Base-by-base conservation (phyloP, 2,113 vertebrate species). In the Cygnus atratus region DNA sequence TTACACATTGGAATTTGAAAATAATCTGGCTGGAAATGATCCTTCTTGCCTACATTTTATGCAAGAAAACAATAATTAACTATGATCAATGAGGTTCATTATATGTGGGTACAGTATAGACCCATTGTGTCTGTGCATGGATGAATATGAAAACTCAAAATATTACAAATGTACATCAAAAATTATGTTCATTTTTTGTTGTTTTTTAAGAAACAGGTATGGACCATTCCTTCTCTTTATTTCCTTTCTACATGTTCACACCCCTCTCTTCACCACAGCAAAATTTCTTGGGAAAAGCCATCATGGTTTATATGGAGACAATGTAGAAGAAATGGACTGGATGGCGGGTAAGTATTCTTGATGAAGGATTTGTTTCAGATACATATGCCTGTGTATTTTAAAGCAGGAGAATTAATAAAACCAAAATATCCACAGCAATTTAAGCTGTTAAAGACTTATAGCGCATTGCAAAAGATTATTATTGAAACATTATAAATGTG, bases 311-410 rank as follows among this genome's bases (percentile, higher is more conserved):
- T 99, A 99, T 11, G 99, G 99, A 11, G 99, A 99, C 95, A 98
- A 98, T 20, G 88, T 99, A 24, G 98, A 99, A 79, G 99, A 99
- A 93, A 87, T 98, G 97, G 99, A 99, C 94, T 98, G 98, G 98
- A 95, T 99, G 22, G 93, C 99, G 6, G 99, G 99, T 99, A 62
- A 97, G 98, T 93, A 55, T 63, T 22, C 18, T 79, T 68, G 57
- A 33, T 48, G 37, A 62, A 86, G 22, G 28, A 35, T 61, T 43
- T 74, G 4, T 44, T 87, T 72, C 58, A 50, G 15, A 89, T 6
- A 84, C 7, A 13, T 22, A 15, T 15, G 55, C 10, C 19, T 59
- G 3, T 43, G 29, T n/a, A 7, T 61, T 70, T 59, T 70, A 65
- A 73, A 80, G 46, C 6, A 98, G 61, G 14, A 86, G 63, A 72